A percentile compares a stretch with the other conserved stretches of the same genome.
phyloP scores from a whole-genome alignment of 2,113 vertebrate genomes.

The Phoxinus phoxinus region DNA sequence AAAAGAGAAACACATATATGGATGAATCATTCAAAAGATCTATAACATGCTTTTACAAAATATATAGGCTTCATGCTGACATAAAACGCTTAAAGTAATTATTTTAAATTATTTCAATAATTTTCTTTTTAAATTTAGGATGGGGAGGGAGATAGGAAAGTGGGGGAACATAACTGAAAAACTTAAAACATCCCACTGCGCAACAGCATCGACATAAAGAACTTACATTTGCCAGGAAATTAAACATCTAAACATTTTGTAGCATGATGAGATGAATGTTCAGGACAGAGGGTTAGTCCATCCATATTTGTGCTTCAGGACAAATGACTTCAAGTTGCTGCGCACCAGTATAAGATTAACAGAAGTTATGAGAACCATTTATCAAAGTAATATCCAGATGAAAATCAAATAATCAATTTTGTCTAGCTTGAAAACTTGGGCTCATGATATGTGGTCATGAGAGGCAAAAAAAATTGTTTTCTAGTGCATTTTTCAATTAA shows the following conservation, averaged over 20 bases:
- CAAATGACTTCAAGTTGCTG: constrained; percentile 2
- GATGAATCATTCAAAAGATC: background rate
- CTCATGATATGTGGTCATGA: background rate
- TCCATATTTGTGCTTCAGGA: constrained; percentile 20
- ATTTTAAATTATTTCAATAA: background rate
- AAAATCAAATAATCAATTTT: background rate
- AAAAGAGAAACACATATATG: background rate
- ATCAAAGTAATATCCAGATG: background rate
- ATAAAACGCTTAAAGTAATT: background rate
- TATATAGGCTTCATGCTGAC: background rate
- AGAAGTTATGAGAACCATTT: background rate
- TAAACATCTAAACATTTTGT: background rate
- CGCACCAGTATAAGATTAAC: background rate
- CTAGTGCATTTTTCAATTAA: background rate
- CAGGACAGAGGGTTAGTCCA: background rate
- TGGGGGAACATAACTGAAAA: background rate
- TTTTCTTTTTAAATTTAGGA: background rate
- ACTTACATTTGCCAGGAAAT: background rate
- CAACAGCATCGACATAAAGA: background rate
- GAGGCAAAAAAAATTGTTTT: background rate
- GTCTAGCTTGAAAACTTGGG: background rate
- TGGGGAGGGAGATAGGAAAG: background rate
- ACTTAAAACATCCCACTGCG: background rate
- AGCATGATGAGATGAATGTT: background rate
- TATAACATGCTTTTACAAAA: background rate